Conservation (phyloP, 2,113 vertebrate species). For the Morone chrysops region DNA sequence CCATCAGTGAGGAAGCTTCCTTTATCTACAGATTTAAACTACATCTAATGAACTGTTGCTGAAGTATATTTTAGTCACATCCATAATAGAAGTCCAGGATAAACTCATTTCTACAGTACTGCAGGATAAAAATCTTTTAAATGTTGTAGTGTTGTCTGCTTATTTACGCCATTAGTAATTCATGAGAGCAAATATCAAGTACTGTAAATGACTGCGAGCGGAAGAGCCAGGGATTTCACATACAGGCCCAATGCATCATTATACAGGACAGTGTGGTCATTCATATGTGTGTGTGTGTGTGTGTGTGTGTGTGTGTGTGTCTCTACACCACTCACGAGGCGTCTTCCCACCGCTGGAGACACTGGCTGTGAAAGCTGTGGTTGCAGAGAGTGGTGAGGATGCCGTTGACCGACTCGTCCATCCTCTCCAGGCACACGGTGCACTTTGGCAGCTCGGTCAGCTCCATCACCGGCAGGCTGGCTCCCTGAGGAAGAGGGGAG, state of each 20-base stretch:
- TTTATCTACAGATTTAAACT: not conserved
- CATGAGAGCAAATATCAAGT: not conserved
- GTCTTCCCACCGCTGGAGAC: constrained; percentile 98
- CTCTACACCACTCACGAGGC: constrained; percentile 89
- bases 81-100: not conserved
- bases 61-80: not conserved
- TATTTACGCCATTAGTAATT: not conserved
- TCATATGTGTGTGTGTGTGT: no score
- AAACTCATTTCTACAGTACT: not conserved
- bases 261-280: no score
- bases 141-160: not conserved
- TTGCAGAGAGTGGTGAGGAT: constrained; percentile 97
- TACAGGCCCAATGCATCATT: no score
- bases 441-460: constrained; percentile 97
- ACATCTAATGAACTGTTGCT: not conserved
- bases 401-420: constrained; percentile 98
- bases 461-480: constrained; percentile 98
- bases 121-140: no score
- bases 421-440: constrained; percentile 97
- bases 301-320: not conserved
- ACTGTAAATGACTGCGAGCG: not conserved
- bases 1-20: not conserved
- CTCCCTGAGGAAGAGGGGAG: constrained; percentile 84
- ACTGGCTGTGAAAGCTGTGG: constrained; percentile 99
- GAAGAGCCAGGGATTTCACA: not conserved